Evolutionary conservation across 2,113 vertebrate species (phyloP).

Genomic region (Neomonachus schauinslandi): DNA sequence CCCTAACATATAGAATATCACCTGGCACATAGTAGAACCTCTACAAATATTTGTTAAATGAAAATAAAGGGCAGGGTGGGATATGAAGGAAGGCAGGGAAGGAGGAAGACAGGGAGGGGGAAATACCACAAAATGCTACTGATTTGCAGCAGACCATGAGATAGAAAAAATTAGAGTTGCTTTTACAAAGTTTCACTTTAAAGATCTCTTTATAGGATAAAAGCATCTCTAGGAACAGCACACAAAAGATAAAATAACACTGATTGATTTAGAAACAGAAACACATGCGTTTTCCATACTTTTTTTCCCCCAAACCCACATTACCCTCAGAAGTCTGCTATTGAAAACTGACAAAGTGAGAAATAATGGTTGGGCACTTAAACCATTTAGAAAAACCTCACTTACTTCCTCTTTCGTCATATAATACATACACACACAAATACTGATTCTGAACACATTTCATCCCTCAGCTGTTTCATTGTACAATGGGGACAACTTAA

Average conservation of each 20-base stretch:
- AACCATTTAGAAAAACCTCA: neutral
- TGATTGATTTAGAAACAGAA: neutral
- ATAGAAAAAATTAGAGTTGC: neutral
- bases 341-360: constrained; percentile 4
- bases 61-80: neutral
- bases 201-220: neutral
- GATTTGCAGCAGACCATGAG: neutral
- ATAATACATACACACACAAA: neutral
- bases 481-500: constrained; percentile 66
- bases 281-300: neutral
- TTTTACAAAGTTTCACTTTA: constrained; percentile 11
- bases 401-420: constrained; percentile 42
- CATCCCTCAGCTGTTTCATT: constrained; percentile 66
- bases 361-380: neutral
- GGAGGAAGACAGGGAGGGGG: rapidly evolving
- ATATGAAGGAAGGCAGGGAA: neutral
- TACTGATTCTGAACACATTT: constrained; percentile 63
- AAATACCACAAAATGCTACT: neutral
- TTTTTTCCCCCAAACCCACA: neutral
- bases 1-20: neutral
- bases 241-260: constrained; percentile 3
- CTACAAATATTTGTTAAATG: neutral
- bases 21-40: neutral
- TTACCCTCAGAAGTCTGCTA: neutral
- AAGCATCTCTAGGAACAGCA: neutral